A percentile compares a stretch with the other conserved stretches of the same genome.
Evolutionary conservation across 1,140 invertebrate genomes (phyloP).

Genomic region (Habropoda laboriosa): DNA sequence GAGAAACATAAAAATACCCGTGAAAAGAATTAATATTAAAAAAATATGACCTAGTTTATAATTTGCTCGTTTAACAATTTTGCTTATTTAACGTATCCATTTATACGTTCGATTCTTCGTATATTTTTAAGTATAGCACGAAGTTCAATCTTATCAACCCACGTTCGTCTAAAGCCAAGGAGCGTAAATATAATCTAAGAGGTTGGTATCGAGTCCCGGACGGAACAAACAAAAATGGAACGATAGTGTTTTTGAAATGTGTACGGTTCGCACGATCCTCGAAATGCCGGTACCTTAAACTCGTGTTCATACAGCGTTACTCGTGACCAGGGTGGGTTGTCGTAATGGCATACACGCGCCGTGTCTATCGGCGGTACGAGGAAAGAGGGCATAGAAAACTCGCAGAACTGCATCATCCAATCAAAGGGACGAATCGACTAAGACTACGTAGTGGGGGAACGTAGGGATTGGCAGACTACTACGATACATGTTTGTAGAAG

Average conservation of each 20-base stretch:
- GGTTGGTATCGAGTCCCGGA: not conserved
- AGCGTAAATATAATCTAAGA: not conserved
- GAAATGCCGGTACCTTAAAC: slow-evolving; percentile 36
- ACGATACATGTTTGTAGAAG: slow-evolving; percentile 50
- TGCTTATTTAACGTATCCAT: not conserved
- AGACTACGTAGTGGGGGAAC: slow-evolving; percentile 36
- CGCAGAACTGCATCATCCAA: slow-evolving; percentile 52
- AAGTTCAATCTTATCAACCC: slow-evolving; percentile 10
- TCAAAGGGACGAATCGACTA: slow-evolving; percentile 51
- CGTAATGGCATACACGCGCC: slow-evolving; percentile 57
- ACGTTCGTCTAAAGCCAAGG: not conserved
- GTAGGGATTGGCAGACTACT: slow-evolving; percentile 59
- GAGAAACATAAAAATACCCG: not conserved
- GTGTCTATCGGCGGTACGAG: slow-evolving; percentile 46
- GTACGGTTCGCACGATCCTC: slow-evolving; percentile 5
- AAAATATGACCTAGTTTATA: not conserved
- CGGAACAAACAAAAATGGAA: slow-evolving; percentile 7
- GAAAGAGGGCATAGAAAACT: slow-evolving; percentile 60
- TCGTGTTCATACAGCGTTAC: slow-evolving; percentile 57
- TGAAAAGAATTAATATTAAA: not conserved
- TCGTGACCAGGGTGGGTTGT: slow-evolving; percentile 36
- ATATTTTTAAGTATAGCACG: not conserved
- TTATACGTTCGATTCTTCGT: not conserved
- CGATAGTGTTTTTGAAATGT: slow-evolving; percentile 9
- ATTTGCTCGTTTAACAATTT: not conserved